These are phyloP conservation scores for Channallabes apus DNA, from an alignment of 2,797 vertebrate species.

Conservation along the genomic window DNA sequence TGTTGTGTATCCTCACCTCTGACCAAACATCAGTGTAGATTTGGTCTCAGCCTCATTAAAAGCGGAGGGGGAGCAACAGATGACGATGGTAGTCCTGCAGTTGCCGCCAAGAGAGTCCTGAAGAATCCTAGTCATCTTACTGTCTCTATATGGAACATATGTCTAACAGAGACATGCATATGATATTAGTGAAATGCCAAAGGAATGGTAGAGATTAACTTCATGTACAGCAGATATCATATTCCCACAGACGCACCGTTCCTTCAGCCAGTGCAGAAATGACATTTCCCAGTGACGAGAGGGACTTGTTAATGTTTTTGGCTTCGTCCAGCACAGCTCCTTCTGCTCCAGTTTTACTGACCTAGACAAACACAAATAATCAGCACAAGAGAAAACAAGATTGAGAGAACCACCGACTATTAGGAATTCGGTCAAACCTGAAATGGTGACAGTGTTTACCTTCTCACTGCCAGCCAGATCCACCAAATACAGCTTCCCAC, in stretches of 20 bases:
- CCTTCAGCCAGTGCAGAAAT: constrained; percentile 97
- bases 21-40: constrained; percentile 86
- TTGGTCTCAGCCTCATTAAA: constrained; percentile 88
- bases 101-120: constrained; percentile 89
- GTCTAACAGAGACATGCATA: constrained; percentile 62
- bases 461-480: constrained; percentile 86
- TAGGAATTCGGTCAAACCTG: neutral
- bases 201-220: neutral
- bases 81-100: constrained; percentile 87
- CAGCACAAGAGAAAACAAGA: neutral
- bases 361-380: constrained; percentile 68
- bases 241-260: constrained; percentile 72
- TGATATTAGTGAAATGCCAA: neutral
- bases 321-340: constrained; percentile 95
- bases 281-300: constrained; percentile 95
- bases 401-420: neutral
- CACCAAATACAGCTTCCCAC: constrained; percentile 82
- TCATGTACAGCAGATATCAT: neutral
- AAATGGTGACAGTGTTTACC: constrained; percentile 23
- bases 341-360: constrained; percentile 98
- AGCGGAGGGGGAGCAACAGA: constrained; percentile 86
- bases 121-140: constrained; percentile 89
- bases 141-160: constrained; percentile 86
- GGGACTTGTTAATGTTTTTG: constrained; percentile 99
- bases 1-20: constrained; percentile 68